Percentiles rank a stretch among this genome's conserved stretches.
These are phyloP conservation scores for Rhombomys opimus DNA, from an alignment of 2,113 vertebrate species.

Conservation along the genomic window DNA sequence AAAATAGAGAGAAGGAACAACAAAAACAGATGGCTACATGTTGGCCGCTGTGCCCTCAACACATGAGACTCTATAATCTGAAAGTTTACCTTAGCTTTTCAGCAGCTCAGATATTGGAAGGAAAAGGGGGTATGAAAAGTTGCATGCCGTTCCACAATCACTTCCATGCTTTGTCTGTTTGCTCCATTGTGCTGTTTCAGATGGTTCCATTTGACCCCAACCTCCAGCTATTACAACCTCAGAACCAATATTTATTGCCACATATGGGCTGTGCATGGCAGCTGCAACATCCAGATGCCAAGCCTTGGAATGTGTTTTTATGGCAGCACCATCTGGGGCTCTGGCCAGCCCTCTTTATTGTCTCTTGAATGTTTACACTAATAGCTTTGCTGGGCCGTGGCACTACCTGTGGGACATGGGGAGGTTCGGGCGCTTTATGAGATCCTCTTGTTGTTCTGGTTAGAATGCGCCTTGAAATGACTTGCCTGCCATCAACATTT, in stretches of 20 bases:
- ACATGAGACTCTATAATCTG: slow-evolving; percentile 43
- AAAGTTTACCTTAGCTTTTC: slow-evolving; percentile 64
- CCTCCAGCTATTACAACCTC: slow-evolving; percentile 75
- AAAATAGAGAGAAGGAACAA: slow-evolving; percentile 18
- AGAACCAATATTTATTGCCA: slow-evolving; percentile 82
- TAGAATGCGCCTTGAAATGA: slow-evolving; percentile 69
- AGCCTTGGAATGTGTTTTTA: slow-evolving; percentile 82
- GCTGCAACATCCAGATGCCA: slow-evolving; percentile 86
- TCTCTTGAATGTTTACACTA: slow-evolving; percentile 75
- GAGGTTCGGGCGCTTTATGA: slow-evolving; percentile 57
- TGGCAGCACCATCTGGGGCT: slow-evolving; percentile 81
- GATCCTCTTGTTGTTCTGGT: slow-evolving; percentile 66
- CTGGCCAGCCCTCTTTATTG: slow-evolving; percentile 78
- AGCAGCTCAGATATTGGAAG: slow-evolving; percentile 66
- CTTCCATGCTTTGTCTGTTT: slow-evolving; percentile 65
- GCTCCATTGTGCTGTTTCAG: slow-evolving; percentile 74
- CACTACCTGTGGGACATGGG: slow-evolving; percentile 63
- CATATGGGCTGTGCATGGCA: slow-evolving; percentile 81
- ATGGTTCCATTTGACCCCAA: slow-evolving; percentile 83
- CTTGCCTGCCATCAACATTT: slow-evolving; percentile 56
- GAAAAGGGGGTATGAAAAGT: slow-evolving; percentile 62
- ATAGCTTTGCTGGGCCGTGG: slow-evolving; percentile 64
- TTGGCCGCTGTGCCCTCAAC: slow-evolving; percentile 15
- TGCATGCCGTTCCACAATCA: slow-evolving; percentile 32
- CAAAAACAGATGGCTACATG: not conserved